Evolutionary conservation across 37 sponge, comb jelly and placozoan genomes (phyloP), one percentile per base, ranked within the genome.

Genomic region (Halichondria panicea): DNA sequence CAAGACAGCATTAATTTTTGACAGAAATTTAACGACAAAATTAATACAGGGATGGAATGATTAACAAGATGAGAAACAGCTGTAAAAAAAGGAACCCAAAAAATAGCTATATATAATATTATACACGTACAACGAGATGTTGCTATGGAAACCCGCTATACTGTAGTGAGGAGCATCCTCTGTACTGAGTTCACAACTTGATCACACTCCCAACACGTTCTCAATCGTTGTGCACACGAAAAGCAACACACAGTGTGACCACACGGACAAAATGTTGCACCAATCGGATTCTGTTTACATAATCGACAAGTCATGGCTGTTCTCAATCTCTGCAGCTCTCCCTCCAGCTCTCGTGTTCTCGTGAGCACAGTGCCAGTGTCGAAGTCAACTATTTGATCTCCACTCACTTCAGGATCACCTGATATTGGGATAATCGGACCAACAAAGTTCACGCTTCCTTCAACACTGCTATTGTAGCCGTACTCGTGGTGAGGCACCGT

Each of bases 251-350:
- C 71, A 13, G 93, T 87, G 86, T 92, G 93, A 0, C 89, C 89
- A 48, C 93, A 92, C 19, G 93, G 93, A 81, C 88, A 88, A 61
- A 88, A 92, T 19, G 86, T 87, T 5, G 86, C 93, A 1, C 88
- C 76, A 25, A 92, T 75, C 18, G 89, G 93, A 22, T 84, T 84
- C 69, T 69, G 69, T 55, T 46, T 68, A 76, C 93, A 92, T 8
- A 81, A 41, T 2, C 80, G 81, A 72, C 93, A 92, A 0, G 87
- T 90, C 91, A 90, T 90, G 28, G 86, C 82, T 4, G 69, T 66
- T 43, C 78, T 45, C 6, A 90, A 63, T 34, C 86, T 68, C 70
- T 81, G 82, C 33, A 90, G 78, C 35, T 90, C 91, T 37, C 71
- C 72, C 56, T 90, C 91, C 44, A 90, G 80, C 33, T 85, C 74